Evolutionary conservation across 37 sponge, comb jelly and placozoan genomes (phyloP), one percentile per base, ranked within the genome.

Genomic region (Amphimedon queenslandica): DNA sequence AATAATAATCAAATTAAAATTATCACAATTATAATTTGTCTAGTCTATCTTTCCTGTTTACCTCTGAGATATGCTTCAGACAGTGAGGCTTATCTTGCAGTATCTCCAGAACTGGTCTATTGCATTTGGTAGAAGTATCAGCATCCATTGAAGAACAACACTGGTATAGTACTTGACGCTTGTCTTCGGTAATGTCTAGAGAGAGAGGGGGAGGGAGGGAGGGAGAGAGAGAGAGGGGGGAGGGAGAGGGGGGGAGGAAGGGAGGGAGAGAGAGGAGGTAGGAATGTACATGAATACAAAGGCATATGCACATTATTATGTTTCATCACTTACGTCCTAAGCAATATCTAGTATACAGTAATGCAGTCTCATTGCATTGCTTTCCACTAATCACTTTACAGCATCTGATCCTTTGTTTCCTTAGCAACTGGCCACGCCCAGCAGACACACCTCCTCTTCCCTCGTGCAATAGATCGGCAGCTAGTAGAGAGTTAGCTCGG

Each of bases 281-380:
- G 39, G 70, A 42, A 47, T 69, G 70, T 69, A 47, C 42, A 47
- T 69, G 70, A 42, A 47, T 37, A 47, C 42, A 28, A 23, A 47
- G 39, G 70, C 42, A 28, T 37, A 47, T 69, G 42, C 23, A 47
- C 25, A 25, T 69, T 58, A 41, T n/a, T 5, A 38, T 39, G 20
- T 31, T 4, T 39, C n/a, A n/a, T n/a, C 20, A 34, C 70, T 70
- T 29, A 79, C 80, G 80, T 70, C 63, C 58, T 2, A 71, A 47
- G 24, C 80, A 79, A 42, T 69, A 79, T 60, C 42, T 79, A 21
- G 80, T 51, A 64, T 70, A 70, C 29, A 71, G 80, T 3, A 79
- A 60, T 13, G 80, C 71, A 6, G 2, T 25, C 33, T 60, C 13
- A 13, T 47, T 2, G 55, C 72, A 71, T 2, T 1, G 41, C 4